Base-by-base conservation (phyloP, 1,140 invertebrate species). In the Dreissena rostriformis region DNA sequence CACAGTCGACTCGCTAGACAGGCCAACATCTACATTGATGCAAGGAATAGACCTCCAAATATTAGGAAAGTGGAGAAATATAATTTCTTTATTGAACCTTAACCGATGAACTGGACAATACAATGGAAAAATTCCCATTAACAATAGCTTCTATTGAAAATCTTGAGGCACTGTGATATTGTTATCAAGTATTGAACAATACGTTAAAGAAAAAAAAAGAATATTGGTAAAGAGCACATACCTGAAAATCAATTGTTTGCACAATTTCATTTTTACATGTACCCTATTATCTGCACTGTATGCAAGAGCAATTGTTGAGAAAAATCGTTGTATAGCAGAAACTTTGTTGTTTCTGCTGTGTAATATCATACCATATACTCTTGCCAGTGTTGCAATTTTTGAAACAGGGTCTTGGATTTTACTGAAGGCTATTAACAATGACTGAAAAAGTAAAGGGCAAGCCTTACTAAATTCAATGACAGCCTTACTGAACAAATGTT, bases 231-330 rank as follows among this genome's bases (percentile, higher is more conserved):
- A 39, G 57, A 15, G 28, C 66, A 51, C 10, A 57, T 76, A 15
- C 87, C 87, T 57, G 75, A 88, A 70, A 87, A 88, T 29, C 75
- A 80, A 76, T 76, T 85, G 10, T 82, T 88, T 79, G 82, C 67
- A n/a, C 75, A 82, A 51, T 87, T 73, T 65, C 83, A 87, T 55
- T 81, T 79, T 26, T 52, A 70, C 39, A 39, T 39, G 39, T 39
- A 39, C 39, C 39, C 39, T 39, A 39, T 39, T 39, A 39, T 39
- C 39, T 39, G 39, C 39, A 39, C 39, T 39, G 39, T 39, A 39
- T 39, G 39, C 39, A 39, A 39, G 39, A 39, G 39, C 39, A 39
- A 39, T 8, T 39, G 39, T 39, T 39, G 39, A 39, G 39, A 39
- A 39, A 2, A 39, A 39, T 39, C 39, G 39, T 39, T 39, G 39